A percentile compares a stretch with the other conserved stretches of the same genome.
Evolutionary conservation across 2,888 invertebrate species (phyloP).

Genomic region (Tipula lateralis): DNA sequence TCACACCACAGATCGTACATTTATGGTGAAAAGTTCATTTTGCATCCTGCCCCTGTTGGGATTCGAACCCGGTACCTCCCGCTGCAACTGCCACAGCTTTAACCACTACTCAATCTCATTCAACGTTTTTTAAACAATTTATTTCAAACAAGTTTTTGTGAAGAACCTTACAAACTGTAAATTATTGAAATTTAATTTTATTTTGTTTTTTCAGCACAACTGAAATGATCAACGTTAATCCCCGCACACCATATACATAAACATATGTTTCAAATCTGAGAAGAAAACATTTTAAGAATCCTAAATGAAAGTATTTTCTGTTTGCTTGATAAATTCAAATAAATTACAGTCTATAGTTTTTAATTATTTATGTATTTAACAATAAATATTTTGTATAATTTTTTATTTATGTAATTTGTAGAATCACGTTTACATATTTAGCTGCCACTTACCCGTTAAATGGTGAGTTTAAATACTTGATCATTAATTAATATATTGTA

Average conservation of each 20-base stretch:
- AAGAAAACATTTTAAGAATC: not conserved
- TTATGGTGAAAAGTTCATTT: too few species aligned
- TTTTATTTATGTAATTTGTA: not conserved
- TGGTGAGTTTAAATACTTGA: not conserved
- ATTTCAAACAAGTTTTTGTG: too few species aligned
- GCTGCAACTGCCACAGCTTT: too few species aligned
- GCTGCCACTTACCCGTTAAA: not conserved
- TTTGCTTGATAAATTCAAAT: not conserved
- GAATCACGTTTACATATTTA: not conserved
- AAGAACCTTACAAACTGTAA: not conserved
- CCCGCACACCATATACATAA: conserved; percentile 77
- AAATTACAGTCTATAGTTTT: not conserved
- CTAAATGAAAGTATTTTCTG: not conserved
- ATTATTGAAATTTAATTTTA: conserved; percentile 27
- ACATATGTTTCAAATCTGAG: not conserved
- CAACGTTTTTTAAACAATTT: too few species aligned
- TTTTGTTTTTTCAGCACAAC: conserved; percentile 61
- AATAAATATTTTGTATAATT: not conserved
- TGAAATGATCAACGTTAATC: conserved; percentile 87
- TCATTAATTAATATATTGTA: not conserved
- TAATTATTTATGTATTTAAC: not conserved
- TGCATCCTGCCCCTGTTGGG: too few species aligned
- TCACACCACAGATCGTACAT: too few species aligned
- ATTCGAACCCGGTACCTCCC: too few species aligned
- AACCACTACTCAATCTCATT: too few species aligned